Base-by-base conservation (phyloP, 1,140 invertebrate genomes). In the Bombus impatiens region DNA sequence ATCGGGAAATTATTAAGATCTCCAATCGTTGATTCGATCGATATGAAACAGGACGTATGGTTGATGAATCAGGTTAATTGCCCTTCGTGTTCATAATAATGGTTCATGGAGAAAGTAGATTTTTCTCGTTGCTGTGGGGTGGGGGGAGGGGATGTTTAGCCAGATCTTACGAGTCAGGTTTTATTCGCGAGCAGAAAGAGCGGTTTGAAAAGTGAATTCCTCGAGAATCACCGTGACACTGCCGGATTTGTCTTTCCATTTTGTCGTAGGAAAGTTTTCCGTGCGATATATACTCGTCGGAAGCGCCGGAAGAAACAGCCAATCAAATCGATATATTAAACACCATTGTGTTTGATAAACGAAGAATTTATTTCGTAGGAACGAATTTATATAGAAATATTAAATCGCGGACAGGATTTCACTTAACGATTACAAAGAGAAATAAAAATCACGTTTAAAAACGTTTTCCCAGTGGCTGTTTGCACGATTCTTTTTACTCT, bases 171-270 rank as follows among this genome's bases (percentile, higher is more conserved):
- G 37, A 40, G 37, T 25, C 22, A 37, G 35, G 68, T 40, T 70
- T 35, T 72, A 9, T 47, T 32, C 42, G 15, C 42, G 9, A 22
- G n/a, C n/a, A 4, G 44, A 75, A 53, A 53, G 22, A 75, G 72
- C 13, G 72, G n/a, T 47, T 53, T 47, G 42, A 75, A 47, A 75
- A 75, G 42, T 35, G 74, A 75, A 53, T 75, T 53, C n/a, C 42
- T n/a, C 9, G 3, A 13, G n/a, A 53, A 40, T 76, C 74, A 35
- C 28, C 42, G 74, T 75, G 74, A 75, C 74, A 25, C 1, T 2
- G 44, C 5, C 22, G 15, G 44, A 53, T 25, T 32, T 15, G 42
- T n/a, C 42, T 35, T 5, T 18, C 25, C n/a, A 15, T 71, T 42
- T 42, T 1, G 3, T 42, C 70, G 22, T 5, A 44, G 12, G 13